A percentile compares a stretch with the other conserved stretches of the same genome.
Conservation (phyloP, 2,113 vertebrate genomes). For the Hippocampus abdominalis region DNA sequence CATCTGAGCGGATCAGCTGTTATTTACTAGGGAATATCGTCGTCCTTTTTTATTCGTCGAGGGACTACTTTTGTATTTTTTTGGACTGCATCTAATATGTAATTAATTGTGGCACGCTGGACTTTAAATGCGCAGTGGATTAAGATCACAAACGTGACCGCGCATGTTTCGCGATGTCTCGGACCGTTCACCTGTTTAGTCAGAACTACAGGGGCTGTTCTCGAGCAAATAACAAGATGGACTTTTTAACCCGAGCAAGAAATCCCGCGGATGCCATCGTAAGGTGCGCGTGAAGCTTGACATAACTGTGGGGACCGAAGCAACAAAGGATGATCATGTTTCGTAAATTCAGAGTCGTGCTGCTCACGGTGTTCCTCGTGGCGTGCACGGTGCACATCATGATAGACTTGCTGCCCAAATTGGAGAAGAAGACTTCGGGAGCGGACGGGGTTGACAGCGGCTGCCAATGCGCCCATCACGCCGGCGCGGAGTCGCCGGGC, state of each 20-base stretch:
- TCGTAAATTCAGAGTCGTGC: conserved; percentile 85
- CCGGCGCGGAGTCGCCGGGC: conserved; percentile 62
- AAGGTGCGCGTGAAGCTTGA: conserved; percentile 23
- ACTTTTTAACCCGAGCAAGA: conserved; percentile 27
- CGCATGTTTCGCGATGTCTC: conserved; percentile 21
- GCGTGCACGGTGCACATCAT: conserved; percentile 93
- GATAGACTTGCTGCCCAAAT: conserved; percentile 86
- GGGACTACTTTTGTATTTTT: background rate
- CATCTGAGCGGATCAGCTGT: conserved; percentile 44
- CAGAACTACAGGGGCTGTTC: conserved; percentile 19
- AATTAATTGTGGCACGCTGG: background rate
- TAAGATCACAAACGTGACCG: conserved; percentile 25
- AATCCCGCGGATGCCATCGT: background rate
- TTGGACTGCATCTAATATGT: conserved; percentile 12
- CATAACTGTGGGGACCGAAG: background rate
- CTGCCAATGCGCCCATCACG: conserved; percentile 79
- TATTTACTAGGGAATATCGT: background rate
- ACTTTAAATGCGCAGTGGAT: conserved; percentile 25
- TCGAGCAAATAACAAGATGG: conserved; percentile 30
- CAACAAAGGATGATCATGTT: conserved; percentile 82
- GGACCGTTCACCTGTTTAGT: conserved; percentile 38
- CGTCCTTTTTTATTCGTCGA: background rate
- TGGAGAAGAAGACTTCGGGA: conserved; percentile 77
- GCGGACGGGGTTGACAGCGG: conserved; percentile 64
- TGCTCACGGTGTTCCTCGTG: conserved; percentile 84